These are phyloP conservation scores for Drosophila sechellia DNA, from an alignment of 1,140 invertebrate genomes.

Conservation along the genomic window DNA sequence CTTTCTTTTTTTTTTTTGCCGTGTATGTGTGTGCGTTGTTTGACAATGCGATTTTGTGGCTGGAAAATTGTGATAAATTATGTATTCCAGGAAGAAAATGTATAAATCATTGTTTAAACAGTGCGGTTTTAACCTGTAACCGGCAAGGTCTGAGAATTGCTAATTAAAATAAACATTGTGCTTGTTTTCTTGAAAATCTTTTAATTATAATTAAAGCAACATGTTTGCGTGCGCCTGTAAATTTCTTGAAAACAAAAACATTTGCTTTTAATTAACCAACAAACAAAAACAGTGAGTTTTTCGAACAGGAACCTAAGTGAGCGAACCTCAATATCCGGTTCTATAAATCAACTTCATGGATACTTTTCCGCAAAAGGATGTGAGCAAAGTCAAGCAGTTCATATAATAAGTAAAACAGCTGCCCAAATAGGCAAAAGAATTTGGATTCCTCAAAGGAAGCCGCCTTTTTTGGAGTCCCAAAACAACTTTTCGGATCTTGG, in stretches of 20 bases:
- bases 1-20: conserved; percentile 6
- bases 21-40: background rate
- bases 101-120: conserved; percentile 2
- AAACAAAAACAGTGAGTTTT: background rate
- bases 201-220: conserved; percentile 2
- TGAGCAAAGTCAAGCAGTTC: background rate
- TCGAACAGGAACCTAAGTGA: too few relatives aligned
- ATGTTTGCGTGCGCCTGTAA: conserved; percentile 4
- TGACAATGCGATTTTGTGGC: background rate
- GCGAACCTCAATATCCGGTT: too few relatives aligned
- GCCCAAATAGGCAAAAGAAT: background rate
- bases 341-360: background rate
- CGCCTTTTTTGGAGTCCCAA: background rate
- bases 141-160: conserved; percentile 10
- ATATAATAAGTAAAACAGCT: background rate
- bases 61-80: conserved; percentile 2
- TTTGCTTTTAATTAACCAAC: background rate
- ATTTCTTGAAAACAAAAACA: conserved; percentile 3
- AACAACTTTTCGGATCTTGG: background rate
- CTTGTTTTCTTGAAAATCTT: conserved; percentile 6
- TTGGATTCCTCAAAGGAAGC: background rate
- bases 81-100: conserved; percentile 1
- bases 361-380: background rate
- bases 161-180: conserved; percentile 24
- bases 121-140: conserved; percentile 1